phyloP scores from a whole-genome alignment of 2,797 vertebrate species.

The Cercopithecus mitis region DNA sequence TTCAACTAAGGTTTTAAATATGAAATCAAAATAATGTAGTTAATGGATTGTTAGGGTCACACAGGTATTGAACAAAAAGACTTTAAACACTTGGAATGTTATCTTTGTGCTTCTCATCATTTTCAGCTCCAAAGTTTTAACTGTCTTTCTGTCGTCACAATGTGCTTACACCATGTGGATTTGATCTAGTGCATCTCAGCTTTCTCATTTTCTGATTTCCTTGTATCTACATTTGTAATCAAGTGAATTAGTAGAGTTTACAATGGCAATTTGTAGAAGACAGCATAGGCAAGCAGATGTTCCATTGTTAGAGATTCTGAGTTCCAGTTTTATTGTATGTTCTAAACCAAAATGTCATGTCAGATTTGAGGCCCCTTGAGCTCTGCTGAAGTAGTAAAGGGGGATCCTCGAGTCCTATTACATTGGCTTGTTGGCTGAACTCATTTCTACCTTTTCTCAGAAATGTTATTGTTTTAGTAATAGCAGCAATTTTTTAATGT shows the following conservation, averaged over 20 bases:
- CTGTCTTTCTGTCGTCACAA: neutral
- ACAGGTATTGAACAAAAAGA: neutral
- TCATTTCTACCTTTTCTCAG: conserved; percentile 76
- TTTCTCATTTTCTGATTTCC: conserved; percentile 6
- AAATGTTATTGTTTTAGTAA: conserved; percentile 49
- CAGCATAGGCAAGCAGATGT: conserved; percentile 2
- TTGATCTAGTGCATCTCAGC: neutral
- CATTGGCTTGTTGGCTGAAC: conserved; percentile 66
- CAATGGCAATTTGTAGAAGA: conserved; percentile 19
- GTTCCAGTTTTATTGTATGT: conserved; percentile 55
- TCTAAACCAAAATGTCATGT: conserved; percentile 62
- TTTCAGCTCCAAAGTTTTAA: neutral
- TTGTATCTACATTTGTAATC: conserved; percentile 26
- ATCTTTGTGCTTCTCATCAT: neutral
- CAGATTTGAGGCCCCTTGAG: conserved; percentile 59
- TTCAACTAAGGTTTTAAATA: neutral
- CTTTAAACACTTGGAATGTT: neutral
- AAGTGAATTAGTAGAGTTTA: neutral
- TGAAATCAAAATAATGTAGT: neutral
- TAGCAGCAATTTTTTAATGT: neutral
- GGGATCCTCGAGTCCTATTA: conserved; percentile 43
- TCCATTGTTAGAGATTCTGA: conserved; percentile 23
- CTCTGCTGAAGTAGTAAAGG: neutral
- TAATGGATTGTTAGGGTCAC: neutral
- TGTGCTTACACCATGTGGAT: neutral